Percentiles rank a stretch among this genome's conserved stretches.
Evolutionary conservation across 2,888 invertebrate genomes (phyloP).

Genomic region (Tanaodytes sp.): DNA sequence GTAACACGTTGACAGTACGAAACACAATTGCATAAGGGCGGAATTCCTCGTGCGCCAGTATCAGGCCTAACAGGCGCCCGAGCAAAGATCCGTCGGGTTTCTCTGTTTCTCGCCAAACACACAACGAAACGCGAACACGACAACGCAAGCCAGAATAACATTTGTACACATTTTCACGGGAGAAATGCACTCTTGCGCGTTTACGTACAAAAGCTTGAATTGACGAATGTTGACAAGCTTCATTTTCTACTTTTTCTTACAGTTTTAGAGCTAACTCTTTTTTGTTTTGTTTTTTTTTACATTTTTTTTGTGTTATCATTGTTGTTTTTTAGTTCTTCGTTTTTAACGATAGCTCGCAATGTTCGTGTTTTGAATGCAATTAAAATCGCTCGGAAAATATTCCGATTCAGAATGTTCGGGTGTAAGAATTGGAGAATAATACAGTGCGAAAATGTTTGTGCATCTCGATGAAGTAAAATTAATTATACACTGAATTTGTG

Average conservation of each 20-base stretch:
- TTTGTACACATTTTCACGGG: constrained; percentile 22
- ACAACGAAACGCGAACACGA: constrained; percentile 15
- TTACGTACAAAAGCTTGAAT: constrained; percentile 22
- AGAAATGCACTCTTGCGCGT: constrained; percentile 32
- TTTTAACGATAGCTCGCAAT: too few species aligned
- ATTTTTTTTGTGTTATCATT: too few species aligned
- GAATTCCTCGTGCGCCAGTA: constrained; percentile 27
- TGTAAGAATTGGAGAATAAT: too few species aligned
- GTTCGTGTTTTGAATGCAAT: too few species aligned
- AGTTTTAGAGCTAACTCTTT: too few species aligned
- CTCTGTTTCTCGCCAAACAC: constrained; percentile 9
- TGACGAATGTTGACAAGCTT: constrained; percentile 37
- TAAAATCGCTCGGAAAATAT: too few species aligned
- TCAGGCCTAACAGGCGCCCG: constrained; percentile 37
- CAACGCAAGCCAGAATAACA: constrained; percentile 19
- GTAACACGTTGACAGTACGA: constrained; percentile 54
- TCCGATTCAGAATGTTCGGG: too few species aligned
- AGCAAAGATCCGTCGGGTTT: constrained; percentile 30
- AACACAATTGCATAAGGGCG: constrained; percentile 48
- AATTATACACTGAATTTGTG: too few species aligned
- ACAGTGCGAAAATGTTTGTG: too few species aligned
- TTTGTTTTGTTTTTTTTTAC: too few species aligned
- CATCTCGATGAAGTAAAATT: too few species aligned
- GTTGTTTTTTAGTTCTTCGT: too few species aligned
- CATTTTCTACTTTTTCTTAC: constrained; percentile 2